phyloP scores from a whole-genome alignment of 2,888 invertebrate genomes.

The Cantharis nigra region DNA sequence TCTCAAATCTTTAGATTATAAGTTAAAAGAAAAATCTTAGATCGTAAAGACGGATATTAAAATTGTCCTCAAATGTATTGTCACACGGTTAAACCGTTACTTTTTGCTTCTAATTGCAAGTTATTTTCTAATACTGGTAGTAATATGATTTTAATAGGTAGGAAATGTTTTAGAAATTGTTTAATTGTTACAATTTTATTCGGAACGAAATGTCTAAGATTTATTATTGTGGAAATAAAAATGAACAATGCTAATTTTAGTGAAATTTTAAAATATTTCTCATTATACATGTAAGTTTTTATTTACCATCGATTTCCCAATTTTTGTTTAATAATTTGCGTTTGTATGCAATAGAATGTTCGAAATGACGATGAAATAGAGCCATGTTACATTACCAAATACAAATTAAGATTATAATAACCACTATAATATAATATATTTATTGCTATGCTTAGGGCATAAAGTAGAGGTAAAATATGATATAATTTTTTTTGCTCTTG shows the following conservation, averaged over 20 bases:
- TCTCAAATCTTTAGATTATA: slow-evolving; percentile 25
- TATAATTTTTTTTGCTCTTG: background rate
- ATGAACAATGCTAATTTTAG: background rate
- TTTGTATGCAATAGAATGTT: too few species aligned
- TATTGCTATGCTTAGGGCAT: too few species aligned
- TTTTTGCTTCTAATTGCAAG: slow-evolving; percentile 22
- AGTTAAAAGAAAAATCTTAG: slow-evolving; percentile 37
- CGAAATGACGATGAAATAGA: too few species aligned
- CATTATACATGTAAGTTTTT: background rate
- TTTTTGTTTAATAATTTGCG: too few species aligned
- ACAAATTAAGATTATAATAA: too few species aligned
- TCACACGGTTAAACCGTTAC: slow-evolving; percentile 35
- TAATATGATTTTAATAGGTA: slow-evolving; percentile 39
- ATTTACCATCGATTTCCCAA: too few species aligned
- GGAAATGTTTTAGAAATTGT: slow-evolving; percentile 30
- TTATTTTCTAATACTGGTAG: slow-evolving; percentile 35
- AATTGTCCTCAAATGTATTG: slow-evolving; percentile 34
- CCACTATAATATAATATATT: too few species aligned
- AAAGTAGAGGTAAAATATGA: too few species aligned
- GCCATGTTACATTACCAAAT: too few species aligned
- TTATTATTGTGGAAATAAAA: background rate
- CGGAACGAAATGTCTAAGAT: slow-evolving; percentile 7
- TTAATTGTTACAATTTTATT: slow-evolving; percentile 18
- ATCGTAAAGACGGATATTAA: slow-evolving; percentile 39
- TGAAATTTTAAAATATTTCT: background rate